Evolutionary conservation across 2,888 invertebrate genomes (phyloP).

Genomic region (Heteropelma amictum): DNA sequence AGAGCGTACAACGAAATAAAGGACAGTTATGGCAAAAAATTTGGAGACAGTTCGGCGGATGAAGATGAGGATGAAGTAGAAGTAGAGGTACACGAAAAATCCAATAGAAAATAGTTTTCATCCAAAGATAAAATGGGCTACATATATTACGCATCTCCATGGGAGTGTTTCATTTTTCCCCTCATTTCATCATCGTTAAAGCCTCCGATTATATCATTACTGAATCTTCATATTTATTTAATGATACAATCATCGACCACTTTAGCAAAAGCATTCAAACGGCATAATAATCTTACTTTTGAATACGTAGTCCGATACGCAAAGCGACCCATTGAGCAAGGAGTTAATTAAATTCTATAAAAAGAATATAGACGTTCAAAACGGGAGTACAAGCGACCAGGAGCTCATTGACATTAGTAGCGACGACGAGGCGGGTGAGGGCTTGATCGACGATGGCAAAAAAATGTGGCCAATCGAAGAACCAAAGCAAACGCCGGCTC

Average conservation of each 20-base stretch:
- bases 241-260: neutral
- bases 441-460: slow-evolving; percentile 46
- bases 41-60: slow-evolving; percentile 75
- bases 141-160: too few species aligned
- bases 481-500: slow-evolving; percentile 16
- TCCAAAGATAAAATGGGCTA: too few species aligned
- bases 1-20: slow-evolving; percentile 85
- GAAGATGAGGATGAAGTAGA: slow-evolving; percentile 77
- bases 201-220: too few species aligned
- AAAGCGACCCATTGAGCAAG: slow-evolving; percentile 74
- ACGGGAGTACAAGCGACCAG: slow-evolving; percentile 80
- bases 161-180: too few species aligned
- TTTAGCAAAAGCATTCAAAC: too few species aligned
- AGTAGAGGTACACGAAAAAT: slow-evolving; percentile 71
- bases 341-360: slow-evolving; percentile 80
- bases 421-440: slow-evolving; percentile 80
- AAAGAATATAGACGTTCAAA: slow-evolving; percentile 67
- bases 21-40: slow-evolving; percentile 69
- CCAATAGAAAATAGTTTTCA: too few species aligned
- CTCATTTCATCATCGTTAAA: too few species aligned
- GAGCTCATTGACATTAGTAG: slow-evolving; percentile 90
- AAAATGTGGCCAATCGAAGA: slow-evolving; percentile 31
- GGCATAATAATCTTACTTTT: neutral
- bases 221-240: too few species aligned
- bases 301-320: slow-evolving; percentile 65